Conservation (phyloP, 2,888 invertebrate genomes). For the Lysandra coridon region DNA sequence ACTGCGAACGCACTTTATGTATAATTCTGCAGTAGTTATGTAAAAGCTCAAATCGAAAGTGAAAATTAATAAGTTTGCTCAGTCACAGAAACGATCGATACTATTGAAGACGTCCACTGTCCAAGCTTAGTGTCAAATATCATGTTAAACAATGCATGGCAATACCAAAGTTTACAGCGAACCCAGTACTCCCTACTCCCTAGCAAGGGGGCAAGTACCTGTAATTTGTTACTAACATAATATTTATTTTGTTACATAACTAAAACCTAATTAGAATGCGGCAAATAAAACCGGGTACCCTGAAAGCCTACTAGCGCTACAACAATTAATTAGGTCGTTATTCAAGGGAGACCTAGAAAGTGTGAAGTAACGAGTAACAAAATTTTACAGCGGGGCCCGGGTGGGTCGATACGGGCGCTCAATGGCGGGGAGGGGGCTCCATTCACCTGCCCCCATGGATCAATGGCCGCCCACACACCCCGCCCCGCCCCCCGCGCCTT, state of each 20-base stretch:
- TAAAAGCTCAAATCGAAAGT: background rate
- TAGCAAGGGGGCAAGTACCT: background rate
- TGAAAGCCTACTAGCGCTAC: constrained; percentile 10
- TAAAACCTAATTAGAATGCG: background rate
- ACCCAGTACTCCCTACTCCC: background rate
- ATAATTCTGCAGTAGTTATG: background rate
- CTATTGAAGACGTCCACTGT: background rate
- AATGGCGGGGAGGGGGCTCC: constrained; percentile 67
- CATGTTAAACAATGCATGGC: background rate
- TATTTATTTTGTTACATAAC: too few species aligned
- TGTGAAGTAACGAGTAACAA: constrained; percentile 32
- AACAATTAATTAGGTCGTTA: constrained; percentile 20
- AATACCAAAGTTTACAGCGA: background rate
- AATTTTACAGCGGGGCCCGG: constrained; percentile 37
- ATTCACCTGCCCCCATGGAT: constrained; percentile 75
- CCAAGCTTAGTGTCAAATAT: background rate
- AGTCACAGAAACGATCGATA: background rate
- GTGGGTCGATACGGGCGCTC: constrained; percentile 65
- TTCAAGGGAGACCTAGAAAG: constrained; percentile 33
- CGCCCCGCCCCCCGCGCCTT: constrained; percentile 45
- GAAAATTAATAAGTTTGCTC: background rate
- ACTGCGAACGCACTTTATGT: background rate
- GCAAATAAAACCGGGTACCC: background rate
- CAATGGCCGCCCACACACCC: constrained; percentile 76
- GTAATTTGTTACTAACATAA: background rate